Evolutionary conservation across 2,888 invertebrate genomes (phyloP).

Genomic region (Tipula confusa): DNA sequence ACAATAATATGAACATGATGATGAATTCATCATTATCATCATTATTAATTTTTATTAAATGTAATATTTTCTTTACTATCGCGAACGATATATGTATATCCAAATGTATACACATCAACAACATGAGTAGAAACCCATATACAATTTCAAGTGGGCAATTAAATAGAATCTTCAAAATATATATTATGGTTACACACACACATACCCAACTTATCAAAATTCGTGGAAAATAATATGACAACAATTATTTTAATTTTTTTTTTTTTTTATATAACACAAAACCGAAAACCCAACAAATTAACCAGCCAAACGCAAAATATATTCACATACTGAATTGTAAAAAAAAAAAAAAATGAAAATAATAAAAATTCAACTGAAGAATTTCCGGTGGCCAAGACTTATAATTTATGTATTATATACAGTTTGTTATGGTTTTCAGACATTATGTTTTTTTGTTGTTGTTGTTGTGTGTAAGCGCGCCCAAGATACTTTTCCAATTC

Average conservation of each 20-base stretch:
- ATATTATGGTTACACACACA: background rate
- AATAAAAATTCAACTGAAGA: background rate
- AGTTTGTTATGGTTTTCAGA: background rate
- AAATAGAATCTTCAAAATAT: background rate
- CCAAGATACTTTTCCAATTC: background rate
- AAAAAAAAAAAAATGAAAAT: background rate
- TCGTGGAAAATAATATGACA: background rate
- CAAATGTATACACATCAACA: no score
- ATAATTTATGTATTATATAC: background rate
- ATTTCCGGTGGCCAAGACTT: background rate
- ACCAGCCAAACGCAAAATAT: conserved; percentile 20
- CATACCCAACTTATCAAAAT: conserved; percentile 14
- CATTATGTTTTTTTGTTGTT: background rate
- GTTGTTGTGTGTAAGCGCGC: background rate
- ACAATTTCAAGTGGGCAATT: conserved; percentile 16
- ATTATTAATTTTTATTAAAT: background rate
- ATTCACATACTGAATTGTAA: background rate
- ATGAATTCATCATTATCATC: conserved; percentile 6
- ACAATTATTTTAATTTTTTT: no score
- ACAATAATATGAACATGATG: background rate
- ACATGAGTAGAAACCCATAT: background rate
- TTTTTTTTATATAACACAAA: background rate
- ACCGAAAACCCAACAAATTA: background rate
- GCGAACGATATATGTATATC: background rate
- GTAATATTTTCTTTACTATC: background rate